A percentile compares a stretch with the other conserved stretches of the same genome.
Evolutionary conservation across 1,140 invertebrate species (phyloP).

Genomic region (Brachionus angularis): DNA sequence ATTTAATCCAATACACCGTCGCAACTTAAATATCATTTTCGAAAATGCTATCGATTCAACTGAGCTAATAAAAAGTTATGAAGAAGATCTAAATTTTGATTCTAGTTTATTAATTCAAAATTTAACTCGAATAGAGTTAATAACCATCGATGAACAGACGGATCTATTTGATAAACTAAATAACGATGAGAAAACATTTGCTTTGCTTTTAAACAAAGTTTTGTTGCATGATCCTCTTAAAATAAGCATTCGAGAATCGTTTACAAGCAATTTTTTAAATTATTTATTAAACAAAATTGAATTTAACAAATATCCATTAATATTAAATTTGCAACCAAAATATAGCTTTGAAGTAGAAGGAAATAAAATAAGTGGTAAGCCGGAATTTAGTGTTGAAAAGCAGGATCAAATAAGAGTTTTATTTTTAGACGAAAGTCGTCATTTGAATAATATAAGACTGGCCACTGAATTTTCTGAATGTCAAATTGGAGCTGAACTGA

Average conservation of each 20-base stretch:
- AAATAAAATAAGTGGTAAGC: not conserved
- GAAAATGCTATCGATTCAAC: not conserved
- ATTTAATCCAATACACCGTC: not conserved
- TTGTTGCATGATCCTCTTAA: slow-evolving; percentile 10
- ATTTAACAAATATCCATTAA: slow-evolving; percentile 1
- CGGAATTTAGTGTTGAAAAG: slow-evolving; percentile 26
- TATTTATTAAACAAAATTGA: slow-evolving; percentile 10
- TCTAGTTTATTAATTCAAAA: not conserved
- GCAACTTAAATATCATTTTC: not conserved
- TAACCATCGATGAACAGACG: slow-evolving; percentile 1
- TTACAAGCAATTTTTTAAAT: slow-evolving; percentile 26
- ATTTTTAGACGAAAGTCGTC: slow-evolving; percentile 15
- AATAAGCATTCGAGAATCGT: slow-evolving; percentile 23
- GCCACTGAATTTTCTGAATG: slow-evolving; percentile 23
- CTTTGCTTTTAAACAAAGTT: slow-evolving; percentile 1
- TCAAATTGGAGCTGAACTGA: slow-evolving; percentile 9
- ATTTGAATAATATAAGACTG: slow-evolving; percentile 4
- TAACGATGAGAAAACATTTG: slow-evolving; percentile 27
- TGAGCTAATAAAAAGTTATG: not conserved
- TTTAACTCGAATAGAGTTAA: not conserved
- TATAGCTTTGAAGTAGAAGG: slow-evolving; percentile 10
- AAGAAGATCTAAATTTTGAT: not conserved
- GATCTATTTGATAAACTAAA: slow-evolving; percentile 4
- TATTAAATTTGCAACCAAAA: slow-evolving; percentile 3
- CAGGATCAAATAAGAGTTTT: not conserved